phyloP scores from a whole-genome alignment of 1,140 invertebrate species.

The Condylostylus longicornis region DNA sequence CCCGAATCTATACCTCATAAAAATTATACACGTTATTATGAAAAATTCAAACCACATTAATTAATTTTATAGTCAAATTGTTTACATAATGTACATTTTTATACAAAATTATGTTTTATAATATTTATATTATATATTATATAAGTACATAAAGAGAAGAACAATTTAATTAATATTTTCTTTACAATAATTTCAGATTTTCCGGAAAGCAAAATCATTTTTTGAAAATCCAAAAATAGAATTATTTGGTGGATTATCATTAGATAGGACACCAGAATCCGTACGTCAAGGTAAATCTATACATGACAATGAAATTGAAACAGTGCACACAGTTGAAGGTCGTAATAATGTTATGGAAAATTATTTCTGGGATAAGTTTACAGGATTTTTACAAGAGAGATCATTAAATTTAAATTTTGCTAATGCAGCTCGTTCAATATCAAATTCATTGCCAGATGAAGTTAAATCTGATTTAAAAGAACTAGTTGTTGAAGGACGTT shows the following conservation, averaged over 20 bases:
- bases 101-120: no score
- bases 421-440: constrained; percentile 37
- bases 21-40: no score
- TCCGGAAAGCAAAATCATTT: constrained; percentile 42
- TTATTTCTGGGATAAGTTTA: constrained; percentile 39
- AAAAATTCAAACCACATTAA: no score
- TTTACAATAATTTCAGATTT: constrained; percentile 29
- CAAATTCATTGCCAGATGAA: constrained; percentile 34
- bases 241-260: constrained; percentile 39
- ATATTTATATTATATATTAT: neutral
- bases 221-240: constrained; percentile 43
- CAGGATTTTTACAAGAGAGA: constrained; percentile 42
- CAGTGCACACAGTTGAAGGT: constrained; percentile 35
- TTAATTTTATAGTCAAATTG: no score
- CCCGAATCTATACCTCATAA: no score
- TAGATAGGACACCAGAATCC: constrained; percentile 36
- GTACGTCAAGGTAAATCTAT: constrained; percentile 30
- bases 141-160: neutral
- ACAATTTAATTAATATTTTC: constrained; percentile 1
- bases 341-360: constrained; percentile 43
- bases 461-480: constrained; percentile 38
- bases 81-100: no score
- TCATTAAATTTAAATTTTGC: constrained; percentile 40
- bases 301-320: constrained; percentile 28
- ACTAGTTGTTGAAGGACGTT: constrained; percentile 44